phyloP scores from a whole-genome alignment of 1,140 invertebrate species.

The Aphis gossypii region DNA sequence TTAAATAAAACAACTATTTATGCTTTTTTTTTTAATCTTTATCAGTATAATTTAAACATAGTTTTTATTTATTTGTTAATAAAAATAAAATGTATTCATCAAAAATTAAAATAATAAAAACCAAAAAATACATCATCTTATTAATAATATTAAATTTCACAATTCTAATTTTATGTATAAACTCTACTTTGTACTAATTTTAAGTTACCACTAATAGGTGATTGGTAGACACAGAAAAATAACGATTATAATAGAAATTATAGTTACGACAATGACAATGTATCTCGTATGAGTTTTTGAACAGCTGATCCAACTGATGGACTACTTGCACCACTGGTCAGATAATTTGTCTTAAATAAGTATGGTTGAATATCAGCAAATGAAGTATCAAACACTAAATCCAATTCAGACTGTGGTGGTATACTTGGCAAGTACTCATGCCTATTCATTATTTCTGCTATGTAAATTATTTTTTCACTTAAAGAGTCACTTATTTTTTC shows the following conservation, averaged over 20 bases:
- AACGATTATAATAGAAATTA: not conserved
- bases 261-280: constrained; percentile 72
- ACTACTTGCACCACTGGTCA: constrained; percentile 74
- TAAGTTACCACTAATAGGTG: constrained; percentile 47
- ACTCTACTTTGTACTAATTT: constrained; percentile 49
- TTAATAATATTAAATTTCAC: constrained; percentile 28
- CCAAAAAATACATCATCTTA: not conserved
- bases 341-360: constrained; percentile 76
- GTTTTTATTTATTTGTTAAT: not conserved
- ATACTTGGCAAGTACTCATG: constrained; percentile 96
- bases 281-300: constrained; percentile 88
- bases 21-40: not conserved
- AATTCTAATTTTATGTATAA: constrained; percentile 1
- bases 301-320: constrained; percentile 84
- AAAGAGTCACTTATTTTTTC: constrained; percentile 91
- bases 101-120: not conserved
- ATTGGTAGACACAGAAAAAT: constrained; percentile 41
- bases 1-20: not conserved
- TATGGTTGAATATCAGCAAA: constrained; percentile 94
- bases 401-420: constrained; percentile 89
- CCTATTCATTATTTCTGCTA: constrained; percentile 93
- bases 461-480: constrained; percentile 90
- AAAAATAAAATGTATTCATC: constrained; percentile 13
- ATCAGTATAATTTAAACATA: not conserved
- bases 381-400: constrained; percentile 92